Evolutionary conservation across 2,797 vertebrate species (phyloP).

Genomic region (Micropoecilia bifurca): DNA sequence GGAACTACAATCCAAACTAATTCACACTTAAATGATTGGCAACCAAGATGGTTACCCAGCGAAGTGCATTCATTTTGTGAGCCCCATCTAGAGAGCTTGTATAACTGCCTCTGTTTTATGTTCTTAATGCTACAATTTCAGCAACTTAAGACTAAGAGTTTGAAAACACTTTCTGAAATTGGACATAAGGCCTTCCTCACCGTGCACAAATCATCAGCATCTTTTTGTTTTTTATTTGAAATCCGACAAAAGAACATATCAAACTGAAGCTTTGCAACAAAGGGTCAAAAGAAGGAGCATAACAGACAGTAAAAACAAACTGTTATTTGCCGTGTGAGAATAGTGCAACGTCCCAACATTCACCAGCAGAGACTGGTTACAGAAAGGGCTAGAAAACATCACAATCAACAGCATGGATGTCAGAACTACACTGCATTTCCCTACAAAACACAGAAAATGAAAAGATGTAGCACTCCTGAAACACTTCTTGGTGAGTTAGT

Average conservation of each 20-base stretch:
- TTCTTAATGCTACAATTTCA: neutral
- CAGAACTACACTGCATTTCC: constrained; percentile 22
- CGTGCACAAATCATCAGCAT: constrained; percentile 37
- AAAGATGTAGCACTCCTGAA: constrained; percentile 63
- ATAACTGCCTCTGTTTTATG: neutral
- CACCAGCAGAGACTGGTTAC: constrained; percentile 51
- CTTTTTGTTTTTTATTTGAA: constrained; percentile 16
- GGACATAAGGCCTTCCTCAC: constrained; percentile 63
- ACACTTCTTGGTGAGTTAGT: constrained; percentile 82
- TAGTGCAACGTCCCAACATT: constrained; percentile 76
- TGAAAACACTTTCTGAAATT: constrained; percentile 25
- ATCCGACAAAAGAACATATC: constrained; percentile 7
- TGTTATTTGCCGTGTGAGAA: constrained; percentile 43
- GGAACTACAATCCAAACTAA: constrained; percentile 20
- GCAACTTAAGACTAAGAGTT: constrained; percentile 2
- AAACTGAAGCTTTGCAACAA: constrained; percentile 42
- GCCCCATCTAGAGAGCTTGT: neutral
- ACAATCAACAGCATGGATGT: constrained; percentile 37
- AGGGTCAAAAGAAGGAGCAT: constrained; percentile 23
- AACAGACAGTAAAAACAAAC: constrained; percentile 45
- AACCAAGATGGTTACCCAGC: constrained; percentile 10
- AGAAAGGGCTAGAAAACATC: constrained; percentile 38
- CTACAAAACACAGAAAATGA: constrained; percentile 38
- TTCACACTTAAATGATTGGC: constrained; percentile 17
- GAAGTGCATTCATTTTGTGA: neutral